A percentile compares a stretch with the other conserved stretches of the same genome.
These are phyloP conservation scores for Campylomormyrus tamandua DNA, from an alignment of 2,113 vertebrate species.

Conservation along the genomic window DNA sequence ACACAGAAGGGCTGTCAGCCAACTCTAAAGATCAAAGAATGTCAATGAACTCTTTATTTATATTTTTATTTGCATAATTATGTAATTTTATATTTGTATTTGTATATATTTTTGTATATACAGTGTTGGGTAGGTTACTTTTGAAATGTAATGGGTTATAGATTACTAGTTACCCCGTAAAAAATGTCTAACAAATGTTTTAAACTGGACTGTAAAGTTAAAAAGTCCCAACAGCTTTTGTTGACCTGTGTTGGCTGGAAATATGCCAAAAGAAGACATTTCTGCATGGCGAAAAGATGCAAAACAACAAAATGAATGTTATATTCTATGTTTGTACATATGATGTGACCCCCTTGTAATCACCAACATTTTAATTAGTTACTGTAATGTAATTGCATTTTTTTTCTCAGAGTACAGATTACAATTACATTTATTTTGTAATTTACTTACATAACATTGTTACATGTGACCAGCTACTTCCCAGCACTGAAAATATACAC, in stretches of 20 bases:
- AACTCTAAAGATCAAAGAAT: not conserved
- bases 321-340: not conserved
- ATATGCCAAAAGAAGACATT: not conserved
- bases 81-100: not conserved
- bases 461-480: not conserved
- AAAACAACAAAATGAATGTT: not conserved
- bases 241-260: not conserved
- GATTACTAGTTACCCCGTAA: not conserved
- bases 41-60: not conserved
- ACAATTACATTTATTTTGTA: not conserved
- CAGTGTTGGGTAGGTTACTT: not conserved
- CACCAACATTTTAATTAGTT: not conserved
- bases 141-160: not conserved
- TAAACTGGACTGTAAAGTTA: not conserved
- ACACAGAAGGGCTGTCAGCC: not conserved
- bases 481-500: not conserved
- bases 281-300: not conserved
- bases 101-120: not conserved
- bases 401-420: not conserved
- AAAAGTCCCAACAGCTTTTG: not conserved
- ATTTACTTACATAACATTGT: not conserved
- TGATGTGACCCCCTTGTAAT: not conserved
- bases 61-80: not conserved
- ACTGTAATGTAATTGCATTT: not conserved
- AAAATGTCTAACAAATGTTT: not conserved